These are phyloP conservation scores for Salminus brasiliensis DNA, from an alignment of 2,113 vertebrate genomes.

Conservation along the genomic window DNA sequence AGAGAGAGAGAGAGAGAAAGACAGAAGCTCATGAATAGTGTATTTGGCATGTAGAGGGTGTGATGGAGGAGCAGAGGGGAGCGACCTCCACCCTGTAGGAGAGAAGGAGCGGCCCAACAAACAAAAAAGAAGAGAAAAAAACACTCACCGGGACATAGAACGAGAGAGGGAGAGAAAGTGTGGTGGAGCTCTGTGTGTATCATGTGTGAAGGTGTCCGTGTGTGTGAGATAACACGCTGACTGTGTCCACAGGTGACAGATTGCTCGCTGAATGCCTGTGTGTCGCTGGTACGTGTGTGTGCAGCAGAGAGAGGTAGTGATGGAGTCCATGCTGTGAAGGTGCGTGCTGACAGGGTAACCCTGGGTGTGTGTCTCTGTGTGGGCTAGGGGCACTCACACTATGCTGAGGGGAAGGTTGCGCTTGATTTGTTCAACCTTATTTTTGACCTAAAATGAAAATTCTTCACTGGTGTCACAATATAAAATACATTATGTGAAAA, in stretches of 20 bases:
- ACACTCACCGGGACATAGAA: neutral
- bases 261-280: constrained; percentile 20
- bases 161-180: neutral
- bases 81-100: constrained; percentile 41
- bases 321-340: neutral
- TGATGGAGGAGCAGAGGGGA: constrained; percentile 45
- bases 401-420: neutral
- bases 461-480: neutral
- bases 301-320: neutral
- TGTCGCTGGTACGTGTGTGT: neutral
- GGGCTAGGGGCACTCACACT: neutral
- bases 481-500: neutral
- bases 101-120: constrained; percentile 27
- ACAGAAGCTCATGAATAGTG: constrained; percentile 49
- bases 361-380: neutral
- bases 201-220: constrained; percentile 1
- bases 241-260: constrained; percentile 13
- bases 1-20: constrained; percentile 12
- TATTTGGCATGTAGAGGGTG: constrained; percentile 38
- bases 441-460: neutral
- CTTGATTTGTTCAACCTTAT: neutral
- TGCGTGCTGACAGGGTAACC: neutral
- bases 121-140: constrained; percentile 29
- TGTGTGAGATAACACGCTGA: constrained; percentile 20
- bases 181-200: neutral